A percentile compares a stretch with the other conserved stretches of the same genome.
Evolutionary conservation across 2,797 vertebrate genomes (phyloP).

Genomic region (Apogon hyalosoma): DNA sequence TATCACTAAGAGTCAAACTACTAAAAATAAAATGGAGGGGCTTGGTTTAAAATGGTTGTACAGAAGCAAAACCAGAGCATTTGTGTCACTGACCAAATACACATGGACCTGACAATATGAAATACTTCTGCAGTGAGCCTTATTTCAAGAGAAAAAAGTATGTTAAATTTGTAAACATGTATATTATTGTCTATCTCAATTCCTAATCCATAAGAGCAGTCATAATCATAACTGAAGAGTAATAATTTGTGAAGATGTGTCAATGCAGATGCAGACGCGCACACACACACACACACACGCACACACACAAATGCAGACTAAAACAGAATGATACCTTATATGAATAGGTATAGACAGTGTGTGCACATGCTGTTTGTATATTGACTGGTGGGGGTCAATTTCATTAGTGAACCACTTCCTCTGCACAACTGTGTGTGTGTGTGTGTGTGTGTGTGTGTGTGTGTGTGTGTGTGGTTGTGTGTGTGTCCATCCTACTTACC

Average conservation of each 20-base stretch:
- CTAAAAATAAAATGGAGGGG: too few species aligned
- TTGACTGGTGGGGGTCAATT: constrained; percentile 55
- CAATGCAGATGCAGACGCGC: constrained; percentile 11
- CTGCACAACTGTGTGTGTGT: constrained; percentile 18
- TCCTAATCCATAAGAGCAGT: too few species aligned
- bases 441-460: constrained; percentile 13
- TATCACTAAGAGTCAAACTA: too few species aligned
- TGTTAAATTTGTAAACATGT: too few species aligned
- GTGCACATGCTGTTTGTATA: constrained; percentile 53
- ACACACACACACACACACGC: constrained; percentile 3
- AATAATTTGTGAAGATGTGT: neutral
- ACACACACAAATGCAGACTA: constrained; percentile 9
- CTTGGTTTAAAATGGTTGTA: too few species aligned
- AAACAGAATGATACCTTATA: constrained; percentile 16
- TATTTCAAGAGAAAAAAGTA: too few species aligned
- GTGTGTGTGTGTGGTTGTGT: constrained; percentile 10
- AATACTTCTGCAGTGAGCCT: too few species aligned
- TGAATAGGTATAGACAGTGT: constrained; percentile 49
- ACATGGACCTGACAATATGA: too few species aligned
- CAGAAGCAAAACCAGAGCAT: too few species aligned
- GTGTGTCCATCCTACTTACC: constrained; percentile 87
- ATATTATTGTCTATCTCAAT: too few species aligned
- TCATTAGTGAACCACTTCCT: constrained; percentile 53
- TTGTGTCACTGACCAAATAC: too few species aligned
- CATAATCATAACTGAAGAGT: neutral